Evolutionary conservation across 1,140 invertebrate genomes (phyloP).

Genomic region (Hyles vespertilio): DNA sequence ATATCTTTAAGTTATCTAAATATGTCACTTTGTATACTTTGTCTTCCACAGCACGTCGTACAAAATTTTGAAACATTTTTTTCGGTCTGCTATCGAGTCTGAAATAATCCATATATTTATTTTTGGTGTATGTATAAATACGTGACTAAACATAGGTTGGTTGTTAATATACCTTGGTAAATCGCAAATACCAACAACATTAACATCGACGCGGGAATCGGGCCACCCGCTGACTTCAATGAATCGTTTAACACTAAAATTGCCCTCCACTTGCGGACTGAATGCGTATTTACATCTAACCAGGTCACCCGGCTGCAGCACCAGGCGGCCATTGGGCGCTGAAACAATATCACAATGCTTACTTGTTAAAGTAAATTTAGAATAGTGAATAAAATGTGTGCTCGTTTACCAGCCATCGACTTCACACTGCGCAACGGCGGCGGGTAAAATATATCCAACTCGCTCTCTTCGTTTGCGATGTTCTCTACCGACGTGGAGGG

Average conservation of each 20-base stretch:
- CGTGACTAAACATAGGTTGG: too few relatives aligned
- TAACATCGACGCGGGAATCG: slow-evolving; percentile 50
- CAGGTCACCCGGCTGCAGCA: slow-evolving; percentile 58
- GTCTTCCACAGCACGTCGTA: slow-evolving; percentile 50
- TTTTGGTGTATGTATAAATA: background rate
- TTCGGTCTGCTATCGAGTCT: slow-evolving; percentile 63
- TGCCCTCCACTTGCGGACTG: slow-evolving; percentile 55
- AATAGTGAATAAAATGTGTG: background rate
- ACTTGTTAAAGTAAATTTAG: slow-evolving; percentile 1
- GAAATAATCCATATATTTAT: slow-evolving; percentile 9
- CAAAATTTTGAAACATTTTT: slow-evolving; percentile 66
- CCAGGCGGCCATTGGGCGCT: slow-evolving; percentile 35
- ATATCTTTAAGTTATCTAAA: slow-evolving; percentile 58
- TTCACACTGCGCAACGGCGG: slow-evolving; percentile 42
- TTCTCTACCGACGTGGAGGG: slow-evolving; percentile 41
- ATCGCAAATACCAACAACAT: slow-evolving; percentile 57
- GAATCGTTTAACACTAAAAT: slow-evolving; percentile 50
- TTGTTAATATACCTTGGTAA: slow-evolving; percentile 46
- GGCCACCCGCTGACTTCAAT: slow-evolving; percentile 67
- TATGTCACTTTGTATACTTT: slow-evolving; percentile 59
- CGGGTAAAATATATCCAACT: slow-evolving; percentile 27
- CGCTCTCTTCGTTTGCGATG: slow-evolving; percentile 23
- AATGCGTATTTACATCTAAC: slow-evolving; percentile 64
- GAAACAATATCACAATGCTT: slow-evolving; percentile 14
- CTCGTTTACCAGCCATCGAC: slow-evolving; percentile 28